phyloP scores from a whole-genome alignment of 2,113 vertebrate species.

The Prinia subflava region DNA sequence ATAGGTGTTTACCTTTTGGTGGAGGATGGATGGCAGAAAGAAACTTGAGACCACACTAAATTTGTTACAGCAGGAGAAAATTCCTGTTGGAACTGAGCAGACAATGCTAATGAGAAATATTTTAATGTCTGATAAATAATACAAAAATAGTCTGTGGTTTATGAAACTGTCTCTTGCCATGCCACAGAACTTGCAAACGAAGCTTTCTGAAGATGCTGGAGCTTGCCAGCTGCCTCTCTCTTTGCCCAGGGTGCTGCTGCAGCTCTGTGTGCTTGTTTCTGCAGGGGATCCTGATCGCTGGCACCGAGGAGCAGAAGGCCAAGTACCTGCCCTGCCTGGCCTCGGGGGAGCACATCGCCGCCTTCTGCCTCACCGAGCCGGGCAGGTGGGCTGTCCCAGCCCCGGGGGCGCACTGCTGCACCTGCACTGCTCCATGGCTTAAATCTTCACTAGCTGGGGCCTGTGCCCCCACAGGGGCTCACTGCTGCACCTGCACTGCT shows the following conservation, averaged over 20 bases:
- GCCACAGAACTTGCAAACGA: neutral
- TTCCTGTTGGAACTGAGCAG: neutral
- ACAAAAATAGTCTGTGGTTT: neutral
- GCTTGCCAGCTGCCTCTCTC: neutral
- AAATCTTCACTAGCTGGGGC: neutral
- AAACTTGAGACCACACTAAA: neutral
- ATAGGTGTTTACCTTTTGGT: neutral
- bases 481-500: too few relatives aligned
- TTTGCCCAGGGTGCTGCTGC: neutral
- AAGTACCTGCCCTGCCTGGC: constrained; percentile 91
- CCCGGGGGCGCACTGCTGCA: too few relatives aligned
- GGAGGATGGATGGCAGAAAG: neutral
- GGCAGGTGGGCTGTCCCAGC: constrained; percentile 87
- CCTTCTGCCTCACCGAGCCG: constrained; percentile 94
- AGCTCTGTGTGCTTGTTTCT: neutral
- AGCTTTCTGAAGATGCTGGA: neutral
- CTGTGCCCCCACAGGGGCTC: too few relatives aligned
- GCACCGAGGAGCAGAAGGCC: constrained; percentile 90
- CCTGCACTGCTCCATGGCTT: neutral
- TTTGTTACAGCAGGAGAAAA: neutral
- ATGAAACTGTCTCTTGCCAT: neutral
- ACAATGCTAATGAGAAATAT: neutral
- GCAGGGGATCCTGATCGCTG: constrained; percentile 91
- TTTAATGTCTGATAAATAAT: neutral
- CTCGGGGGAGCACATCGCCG: constrained; percentile 89